Conservation (phyloP, 2,888 invertebrate genomes). For the Baccha elongata region DNA sequence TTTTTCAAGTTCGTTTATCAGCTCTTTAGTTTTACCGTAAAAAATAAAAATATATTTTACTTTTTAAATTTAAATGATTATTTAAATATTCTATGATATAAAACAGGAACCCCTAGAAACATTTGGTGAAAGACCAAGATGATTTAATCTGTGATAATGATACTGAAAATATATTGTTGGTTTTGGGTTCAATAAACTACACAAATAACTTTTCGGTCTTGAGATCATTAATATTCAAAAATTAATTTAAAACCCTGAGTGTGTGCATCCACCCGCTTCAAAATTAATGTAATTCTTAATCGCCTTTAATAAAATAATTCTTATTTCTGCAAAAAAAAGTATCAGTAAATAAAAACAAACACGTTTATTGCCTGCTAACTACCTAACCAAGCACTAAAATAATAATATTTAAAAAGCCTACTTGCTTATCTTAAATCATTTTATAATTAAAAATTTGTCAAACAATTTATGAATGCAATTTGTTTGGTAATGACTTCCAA, state of each 20-base stretch:
- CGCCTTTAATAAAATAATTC: background rate
- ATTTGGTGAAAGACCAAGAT: no score
- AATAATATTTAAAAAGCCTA: background rate
- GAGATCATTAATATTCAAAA: background rate
- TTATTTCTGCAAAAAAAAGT: background rate
- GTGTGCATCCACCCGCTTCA: background rate
- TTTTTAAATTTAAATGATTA: no score
- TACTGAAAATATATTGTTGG: no score
- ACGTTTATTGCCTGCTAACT: slow-evolving; percentile 26
- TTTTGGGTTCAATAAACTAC: no score
- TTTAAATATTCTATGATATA: no score
- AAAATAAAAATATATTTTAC: no score
- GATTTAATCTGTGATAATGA: no score
- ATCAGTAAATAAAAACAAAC: slow-evolving; percentile 27
- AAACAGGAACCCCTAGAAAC: no score
- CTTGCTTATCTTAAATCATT: slow-evolving; percentile 44
- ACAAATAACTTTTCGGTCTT: background rate
- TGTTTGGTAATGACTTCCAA: slow-evolving; percentile 49
- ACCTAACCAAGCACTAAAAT: background rate
- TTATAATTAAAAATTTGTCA: slow-evolving; percentile 68
- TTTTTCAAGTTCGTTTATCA: background rate
- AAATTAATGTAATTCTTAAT: background rate
- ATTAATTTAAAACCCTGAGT: background rate
- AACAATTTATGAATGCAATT: slow-evolving; percentile 60
- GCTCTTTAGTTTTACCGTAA: background rate